Evolutionary conservation across 2,113 vertebrate species (phyloP), one percentile per base, ranked within the genome.

Genomic region (Vicugna pacos): DNA sequence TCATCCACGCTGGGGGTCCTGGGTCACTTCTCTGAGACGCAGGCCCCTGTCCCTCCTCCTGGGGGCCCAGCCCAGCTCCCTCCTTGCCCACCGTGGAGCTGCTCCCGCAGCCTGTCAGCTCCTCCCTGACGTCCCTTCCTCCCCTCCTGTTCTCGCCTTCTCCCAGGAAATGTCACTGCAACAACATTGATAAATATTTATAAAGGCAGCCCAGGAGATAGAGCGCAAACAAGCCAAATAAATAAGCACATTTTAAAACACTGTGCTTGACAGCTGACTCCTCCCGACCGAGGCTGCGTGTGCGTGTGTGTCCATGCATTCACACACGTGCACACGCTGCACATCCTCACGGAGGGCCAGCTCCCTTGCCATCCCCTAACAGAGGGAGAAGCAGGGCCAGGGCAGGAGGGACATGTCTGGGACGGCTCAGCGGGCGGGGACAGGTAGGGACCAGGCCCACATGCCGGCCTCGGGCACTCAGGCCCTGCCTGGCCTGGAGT

Each of bases 131-230:
- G 52, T 22, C 56, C 56, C 69, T 52, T 52, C 52, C 6, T 3
- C 46, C 26, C 58, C 42, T 56, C 67, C 70, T 11, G 6, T 64
- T 79, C 83, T 82, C 70, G 80, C 85, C 96, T 96, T 69, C 91
- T 95, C 86, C 95, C 58, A 93, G 93, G 82, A 96, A 97, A 89
- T 91, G 93, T 89, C 92, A 82, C 65, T 69, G 81, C n/a, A 32
- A 85, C 95, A 97, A 96, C 95, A 96, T 1, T 72, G 92, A 96
- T 97, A 97, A 95, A 97, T 97, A 98, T 96, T 98, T 94, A 98
- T 96, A 93, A 97, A 97, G 96, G 85, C 95, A 94, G 89, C 62
- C 0, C 0, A 95, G 89, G 94, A 97, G 96, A 94, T 14, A 48
- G 80, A 3, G 14, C 2, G 3, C 93, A 95, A 93, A 93, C 81